Conservation (phyloP, 2,797 vertebrate species). For the Hoplostethus mediterraneus region DNA sequence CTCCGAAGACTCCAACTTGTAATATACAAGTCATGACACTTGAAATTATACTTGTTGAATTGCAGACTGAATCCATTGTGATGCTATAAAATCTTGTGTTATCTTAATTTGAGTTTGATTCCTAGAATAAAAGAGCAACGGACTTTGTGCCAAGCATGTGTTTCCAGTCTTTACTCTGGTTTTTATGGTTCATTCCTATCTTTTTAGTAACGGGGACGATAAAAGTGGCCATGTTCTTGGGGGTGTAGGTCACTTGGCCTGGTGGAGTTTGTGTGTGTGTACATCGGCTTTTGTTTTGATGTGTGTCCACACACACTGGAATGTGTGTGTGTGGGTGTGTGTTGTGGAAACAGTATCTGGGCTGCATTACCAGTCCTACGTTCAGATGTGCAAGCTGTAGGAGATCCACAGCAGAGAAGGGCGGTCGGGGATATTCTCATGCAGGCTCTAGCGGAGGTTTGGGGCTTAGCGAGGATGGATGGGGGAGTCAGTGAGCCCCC, state of each 20-base stretch:
- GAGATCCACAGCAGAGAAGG: slow-evolving; percentile 13
- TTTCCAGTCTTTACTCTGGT: slow-evolving; percentile 54
- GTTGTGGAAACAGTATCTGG: slow-evolving; percentile 35
- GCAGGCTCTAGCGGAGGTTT: slow-evolving; percentile 7
- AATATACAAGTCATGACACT: slow-evolving; percentile 2
- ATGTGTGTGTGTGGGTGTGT: slow-evolving; percentile 32
- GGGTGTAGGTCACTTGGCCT: slow-evolving; percentile 51
- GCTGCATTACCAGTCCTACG: slow-evolving; percentile 51
- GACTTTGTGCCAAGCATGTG: slow-evolving; percentile 64
- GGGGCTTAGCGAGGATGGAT: slow-evolving; percentile 10
- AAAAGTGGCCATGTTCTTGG: slow-evolving; percentile 54
- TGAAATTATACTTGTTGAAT: slow-evolving; percentile 15
- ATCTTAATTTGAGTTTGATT: slow-evolving; percentile 33
- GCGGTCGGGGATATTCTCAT: neutral
- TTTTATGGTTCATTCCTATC: slow-evolving; percentile 78
- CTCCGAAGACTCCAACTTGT: slow-evolving; percentile 3
- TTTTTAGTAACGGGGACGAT: slow-evolving; percentile 70
- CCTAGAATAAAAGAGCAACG: slow-evolving; percentile 33
- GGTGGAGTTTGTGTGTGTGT: slow-evolving; percentile 23
- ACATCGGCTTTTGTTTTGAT: slow-evolving; percentile 21
- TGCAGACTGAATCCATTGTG: slow-evolving; percentile 4
- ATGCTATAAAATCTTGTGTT: slow-evolving; percentile 18
- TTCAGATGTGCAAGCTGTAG: slow-evolving; percentile 41
- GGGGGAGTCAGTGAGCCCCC: slow-evolving; percentile 15
- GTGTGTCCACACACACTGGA: slow-evolving; percentile 25